Evolutionary conservation across 2,797 vertebrate species (phyloP).

Genomic region (Pantherophis vulpinus): DNA sequence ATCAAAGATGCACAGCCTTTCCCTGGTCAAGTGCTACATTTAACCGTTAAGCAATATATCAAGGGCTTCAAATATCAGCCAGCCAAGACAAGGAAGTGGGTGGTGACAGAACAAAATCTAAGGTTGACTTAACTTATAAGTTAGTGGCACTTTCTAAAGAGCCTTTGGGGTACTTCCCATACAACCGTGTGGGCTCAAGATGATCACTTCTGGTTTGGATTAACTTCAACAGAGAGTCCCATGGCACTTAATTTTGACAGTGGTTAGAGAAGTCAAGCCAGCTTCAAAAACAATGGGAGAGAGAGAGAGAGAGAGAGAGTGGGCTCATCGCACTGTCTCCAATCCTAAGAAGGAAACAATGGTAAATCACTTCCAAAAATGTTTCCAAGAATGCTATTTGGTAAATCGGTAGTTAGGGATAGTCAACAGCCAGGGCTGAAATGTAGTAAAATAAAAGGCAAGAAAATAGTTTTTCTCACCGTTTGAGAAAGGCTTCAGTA

Average conservation of each 20-base stretch:
- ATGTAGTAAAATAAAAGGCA: neutral
- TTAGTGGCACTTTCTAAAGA: neutral
- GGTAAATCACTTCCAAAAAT: neutral
- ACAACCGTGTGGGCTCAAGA: neutral
- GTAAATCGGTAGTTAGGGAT: neutral
- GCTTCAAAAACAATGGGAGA: neutral
- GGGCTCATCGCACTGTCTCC: neutral
- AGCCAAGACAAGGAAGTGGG: neutral
- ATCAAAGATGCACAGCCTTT: neutral
- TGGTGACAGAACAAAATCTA: neutral
- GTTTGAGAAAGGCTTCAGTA: neutral
- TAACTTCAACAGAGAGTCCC: neutral
- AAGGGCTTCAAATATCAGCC: neutral
- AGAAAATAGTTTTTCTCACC: slow-evolving; percentile 24
- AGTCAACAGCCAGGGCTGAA: neutral
- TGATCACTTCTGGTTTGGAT: neutral
- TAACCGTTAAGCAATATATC: neutral
- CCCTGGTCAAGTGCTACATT: neutral
- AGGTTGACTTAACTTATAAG: neutral
- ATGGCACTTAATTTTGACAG: neutral
- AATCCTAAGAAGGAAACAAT: neutral
- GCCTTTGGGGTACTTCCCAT: neutral
- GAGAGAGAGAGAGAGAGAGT: too few species aligned
- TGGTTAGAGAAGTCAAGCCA: neutral
- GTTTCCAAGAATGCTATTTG: neutral